Evolutionary conservation across 2,797 vertebrate genomes (phyloP).

Genomic region (Hydrophis major): DNA sequence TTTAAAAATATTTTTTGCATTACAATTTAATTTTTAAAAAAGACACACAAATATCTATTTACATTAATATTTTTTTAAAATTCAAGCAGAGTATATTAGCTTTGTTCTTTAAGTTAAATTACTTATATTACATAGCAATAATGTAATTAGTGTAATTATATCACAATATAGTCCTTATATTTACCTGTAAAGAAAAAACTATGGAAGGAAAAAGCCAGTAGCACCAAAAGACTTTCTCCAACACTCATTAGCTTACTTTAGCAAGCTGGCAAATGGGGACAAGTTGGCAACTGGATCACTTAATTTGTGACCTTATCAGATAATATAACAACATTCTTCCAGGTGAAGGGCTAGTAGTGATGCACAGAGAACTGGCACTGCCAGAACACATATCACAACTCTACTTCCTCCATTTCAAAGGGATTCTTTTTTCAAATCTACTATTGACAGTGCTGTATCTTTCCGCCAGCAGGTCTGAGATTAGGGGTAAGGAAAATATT

Average conservation of each 20-base stretch:
- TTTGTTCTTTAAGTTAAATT: background rate
- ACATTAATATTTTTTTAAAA: background rate
- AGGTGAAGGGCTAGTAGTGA: background rate
- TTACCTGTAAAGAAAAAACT: background rate
- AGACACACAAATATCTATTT: background rate
- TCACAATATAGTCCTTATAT: background rate
- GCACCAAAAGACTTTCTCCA: background rate
- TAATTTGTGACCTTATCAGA: background rate
- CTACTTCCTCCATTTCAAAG: background rate
- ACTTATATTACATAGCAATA: background rate
- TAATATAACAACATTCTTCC: background rate
- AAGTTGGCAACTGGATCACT: background rate
- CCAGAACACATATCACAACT: background rate
- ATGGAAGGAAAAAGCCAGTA: background rate
- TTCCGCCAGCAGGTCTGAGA: background rate
- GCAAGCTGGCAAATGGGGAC: background rate
- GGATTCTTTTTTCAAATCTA: background rate
- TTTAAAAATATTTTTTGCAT: background rate
- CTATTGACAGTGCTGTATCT: background rate
- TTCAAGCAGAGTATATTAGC: background rate
- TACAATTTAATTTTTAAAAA: background rate
- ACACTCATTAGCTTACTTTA: background rate
- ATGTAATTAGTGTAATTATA: background rate
- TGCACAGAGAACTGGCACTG: background rate
- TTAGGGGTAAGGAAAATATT: background rate